A percentile compares a stretch with the other conserved stretches of the same genome.
Conservation (phyloP, 2,797 vertebrate genomes). For the Dendrocincla tyrannina region DNA sequence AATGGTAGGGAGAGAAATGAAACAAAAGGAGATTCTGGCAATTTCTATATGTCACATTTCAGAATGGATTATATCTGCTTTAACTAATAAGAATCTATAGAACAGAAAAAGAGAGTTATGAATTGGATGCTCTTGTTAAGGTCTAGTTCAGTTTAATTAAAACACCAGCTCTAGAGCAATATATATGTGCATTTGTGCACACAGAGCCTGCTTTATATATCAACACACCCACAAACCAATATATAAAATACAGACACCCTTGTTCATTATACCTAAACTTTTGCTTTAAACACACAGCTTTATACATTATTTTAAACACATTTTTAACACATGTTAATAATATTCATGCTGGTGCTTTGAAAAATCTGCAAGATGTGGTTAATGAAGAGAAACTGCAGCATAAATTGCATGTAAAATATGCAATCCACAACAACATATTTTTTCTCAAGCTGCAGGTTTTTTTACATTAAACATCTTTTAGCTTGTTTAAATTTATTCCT, state of each 20-base stretch:
- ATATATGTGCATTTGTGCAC: conserved; percentile 14
- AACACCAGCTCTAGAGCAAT: conserved; percentile 57
- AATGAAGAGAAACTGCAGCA: conserved; percentile 79
- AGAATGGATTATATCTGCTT: conserved; percentile 67
- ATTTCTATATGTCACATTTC: conserved; percentile 19
- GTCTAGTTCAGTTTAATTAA: conserved; percentile 79
- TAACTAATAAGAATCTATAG: conserved; percentile 60
- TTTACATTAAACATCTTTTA: conserved; percentile 76
- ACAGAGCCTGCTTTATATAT: conserved; percentile 36
- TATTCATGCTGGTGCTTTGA: conserved; percentile 72
- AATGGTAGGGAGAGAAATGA: background rate
- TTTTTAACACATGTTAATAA: conserved; percentile 79
- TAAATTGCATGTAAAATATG: conserved; percentile 79
- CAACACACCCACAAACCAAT: background rate
- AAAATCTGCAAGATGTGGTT: conserved; percentile 76
- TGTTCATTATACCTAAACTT: conserved; percentile 65
- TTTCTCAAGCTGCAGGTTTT: conserved; percentile 60
- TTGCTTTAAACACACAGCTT: conserved; percentile 67
- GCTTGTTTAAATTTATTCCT: conserved; percentile 75
- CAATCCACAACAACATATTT: conserved; percentile 69
- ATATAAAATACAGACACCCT: conserved; percentile 42
- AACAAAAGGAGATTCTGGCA: background rate
- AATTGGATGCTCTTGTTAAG: conserved; percentile 71
- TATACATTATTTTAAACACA: conserved; percentile 72
- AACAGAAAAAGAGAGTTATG: conserved; percentile 60